These are phyloP conservation scores for Remorina albescens DNA, from an alignment of 2,797 vertebrate genomes.

Conservation along the genomic window DNA sequence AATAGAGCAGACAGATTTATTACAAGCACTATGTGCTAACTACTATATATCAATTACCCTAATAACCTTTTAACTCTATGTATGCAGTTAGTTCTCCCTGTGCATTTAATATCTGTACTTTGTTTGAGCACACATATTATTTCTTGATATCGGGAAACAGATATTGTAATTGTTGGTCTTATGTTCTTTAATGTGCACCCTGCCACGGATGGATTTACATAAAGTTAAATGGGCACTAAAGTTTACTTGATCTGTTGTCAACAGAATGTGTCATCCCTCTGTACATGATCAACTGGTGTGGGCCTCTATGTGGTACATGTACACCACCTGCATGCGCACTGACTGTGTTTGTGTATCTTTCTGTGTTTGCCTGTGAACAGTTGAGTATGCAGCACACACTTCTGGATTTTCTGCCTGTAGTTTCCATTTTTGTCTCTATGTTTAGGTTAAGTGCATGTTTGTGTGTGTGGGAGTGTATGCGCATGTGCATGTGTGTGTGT, in stretches of 20 bases:
- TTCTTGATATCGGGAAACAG: neutral
- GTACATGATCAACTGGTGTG: neutral
- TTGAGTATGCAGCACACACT: neutral
- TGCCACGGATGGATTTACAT: neutral
- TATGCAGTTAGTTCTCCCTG: neutral
- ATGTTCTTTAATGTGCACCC: neutral
- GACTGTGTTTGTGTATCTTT: slow-evolving; percentile 8
- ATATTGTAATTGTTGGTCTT: neutral
- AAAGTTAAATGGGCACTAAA: neutral
- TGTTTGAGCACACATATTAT: neutral
- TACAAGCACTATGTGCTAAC: neutral
- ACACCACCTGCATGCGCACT: neutral
- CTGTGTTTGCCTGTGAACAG: neutral
- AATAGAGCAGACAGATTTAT: neutral
- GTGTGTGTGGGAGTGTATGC: no score
- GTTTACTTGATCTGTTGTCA: neutral
- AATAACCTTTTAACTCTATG: neutral
- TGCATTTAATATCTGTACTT: neutral
- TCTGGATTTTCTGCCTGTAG: slow-evolving; percentile 2
- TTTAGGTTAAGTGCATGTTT: neutral
- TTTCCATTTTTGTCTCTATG: neutral
- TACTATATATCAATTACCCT: neutral
- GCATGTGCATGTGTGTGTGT: no score
- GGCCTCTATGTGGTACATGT: neutral
- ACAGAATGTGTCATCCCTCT: neutral